These are phyloP conservation scores for Urophycis tenuis DNA, from an alignment of 2,797 vertebrate genomes.

Conservation along the genomic window DNA sequence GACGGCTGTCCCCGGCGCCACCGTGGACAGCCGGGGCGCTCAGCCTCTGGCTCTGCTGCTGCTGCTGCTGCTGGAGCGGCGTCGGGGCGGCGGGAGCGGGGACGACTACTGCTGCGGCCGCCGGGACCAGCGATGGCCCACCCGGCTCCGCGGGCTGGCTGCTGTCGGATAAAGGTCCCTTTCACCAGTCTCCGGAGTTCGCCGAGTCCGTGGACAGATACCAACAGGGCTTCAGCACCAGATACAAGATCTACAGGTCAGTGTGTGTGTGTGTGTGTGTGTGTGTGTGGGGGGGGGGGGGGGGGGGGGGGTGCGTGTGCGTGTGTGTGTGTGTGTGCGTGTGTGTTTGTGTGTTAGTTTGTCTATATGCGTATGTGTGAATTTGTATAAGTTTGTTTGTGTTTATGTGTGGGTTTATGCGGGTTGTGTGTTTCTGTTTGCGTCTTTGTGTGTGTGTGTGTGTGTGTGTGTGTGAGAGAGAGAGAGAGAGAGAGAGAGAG, in stretches of 20 bases:
- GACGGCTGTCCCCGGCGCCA: constrained; percentile 85
- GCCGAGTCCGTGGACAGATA: constrained; percentile 92
- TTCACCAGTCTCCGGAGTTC: constrained; percentile 92
- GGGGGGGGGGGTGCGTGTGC: constrained; percentile 1
- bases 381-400: not conserved
- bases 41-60: constrained; percentile 73
- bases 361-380: not conserved
- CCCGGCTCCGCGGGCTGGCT: constrained; percentile 87
- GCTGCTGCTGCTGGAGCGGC: constrained; percentile 45
- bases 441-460: not conserved
- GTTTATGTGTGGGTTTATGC: not conserved
- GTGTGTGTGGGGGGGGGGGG: not conserved
- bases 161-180: constrained; percentile 95
- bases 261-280: constrained; percentile 11
- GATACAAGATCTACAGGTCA: constrained; percentile 99
- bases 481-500: not conserved
- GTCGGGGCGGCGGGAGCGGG: constrained; percentile 31
- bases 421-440: not conserved
- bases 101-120: constrained; percentile 64
- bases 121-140: constrained; percentile 63
- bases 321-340: constrained; percentile 5
- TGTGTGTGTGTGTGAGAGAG: not conserved
- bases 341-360: not conserved
- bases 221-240: constrained; percentile 89
- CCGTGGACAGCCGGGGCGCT: constrained; percentile 87